These are phyloP conservation scores for Aporophyla lueneburgensis DNA, from an alignment of 2,888 invertebrate genomes.

Conservation along the genomic window DNA sequence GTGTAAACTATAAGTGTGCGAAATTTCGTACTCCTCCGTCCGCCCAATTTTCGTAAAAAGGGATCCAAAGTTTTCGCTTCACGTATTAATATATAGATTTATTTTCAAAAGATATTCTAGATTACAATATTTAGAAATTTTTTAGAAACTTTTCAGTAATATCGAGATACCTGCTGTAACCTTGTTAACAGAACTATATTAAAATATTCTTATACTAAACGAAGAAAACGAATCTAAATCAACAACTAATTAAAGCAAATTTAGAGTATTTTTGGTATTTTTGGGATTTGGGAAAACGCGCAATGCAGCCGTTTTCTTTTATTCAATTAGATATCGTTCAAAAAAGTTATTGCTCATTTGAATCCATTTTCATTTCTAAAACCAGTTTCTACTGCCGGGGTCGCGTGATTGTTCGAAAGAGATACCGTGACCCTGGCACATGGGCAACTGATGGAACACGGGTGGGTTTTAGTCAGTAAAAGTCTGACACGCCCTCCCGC, in stretches of 20 bases:
- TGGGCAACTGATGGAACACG: too few relatives aligned
- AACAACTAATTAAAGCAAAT: conserved; percentile 37
- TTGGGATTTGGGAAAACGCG: conserved; percentile 5
- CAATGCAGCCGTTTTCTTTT: conserved; percentile 2
- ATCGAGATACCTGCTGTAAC: conserved; percentile 16
- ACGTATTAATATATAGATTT: too few relatives aligned
- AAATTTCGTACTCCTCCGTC: too few relatives aligned
- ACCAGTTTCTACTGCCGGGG: too few relatives aligned
- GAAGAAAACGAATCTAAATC: conserved; percentile 26
- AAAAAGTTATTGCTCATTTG: conserved; percentile 2
- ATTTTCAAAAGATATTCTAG: neutral
- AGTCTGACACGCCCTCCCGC: too few relatives aligned
- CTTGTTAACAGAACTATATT: neutral
- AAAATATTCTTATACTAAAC: conserved; percentile 6
- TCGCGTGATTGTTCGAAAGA: too few relatives aligned
- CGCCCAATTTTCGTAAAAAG: too few relatives aligned
- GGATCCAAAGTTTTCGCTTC: too few relatives aligned
- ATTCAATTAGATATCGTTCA: conserved; percentile 6
- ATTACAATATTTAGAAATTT: neutral
- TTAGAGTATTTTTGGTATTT: conserved; percentile 12
- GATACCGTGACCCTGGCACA: too few relatives aligned
- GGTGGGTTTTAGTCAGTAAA: too few relatives aligned
- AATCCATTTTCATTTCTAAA: neutral
- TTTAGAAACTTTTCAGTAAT: neutral
- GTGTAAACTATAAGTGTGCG: too few relatives aligned